Base-by-base conservation (phyloP, 2,888 invertebrate species). In the Drosophila suboccidentalis region DNA sequence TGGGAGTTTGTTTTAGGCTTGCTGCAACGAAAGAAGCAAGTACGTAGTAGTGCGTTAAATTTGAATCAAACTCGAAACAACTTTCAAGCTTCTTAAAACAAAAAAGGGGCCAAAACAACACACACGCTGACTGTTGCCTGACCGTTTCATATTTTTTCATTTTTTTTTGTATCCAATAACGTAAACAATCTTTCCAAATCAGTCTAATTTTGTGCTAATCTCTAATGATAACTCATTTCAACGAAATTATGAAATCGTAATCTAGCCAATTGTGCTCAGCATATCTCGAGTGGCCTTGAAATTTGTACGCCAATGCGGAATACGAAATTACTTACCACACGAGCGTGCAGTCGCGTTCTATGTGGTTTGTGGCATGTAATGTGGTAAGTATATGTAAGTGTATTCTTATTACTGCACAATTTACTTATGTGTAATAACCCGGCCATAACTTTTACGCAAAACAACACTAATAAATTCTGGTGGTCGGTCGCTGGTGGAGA, bases 1-100 rank as follows among this genome's bases (percentile, higher is more conserved):
- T 17, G 8, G 68, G 44, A 49, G 32, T 69, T 63, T 57, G 19
- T 34, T 71, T 65, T 79, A 79, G 38, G 69, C 78, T 77, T 82
- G 87, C 90, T 90, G 90, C 89, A 90, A 90, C 82, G 91, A 90
- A 82, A 91, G 72, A 90, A 81, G 84, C 84, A 88, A 80, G 75
- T 62, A 67, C 64, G 63, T 26, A 62, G 55, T 58, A 43, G 47
- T 19, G 51, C 54, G 61, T 86, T 82, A 70, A 60, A 50, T 62
- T 46, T n/a, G 19, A 59, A 36, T 66, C 43, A 15, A 59, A 55
- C 47, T 60, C 26, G 17, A 10, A n/a, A 47, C 29, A 60, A 60
- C 41, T 34, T 38, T 34, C 2, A 36, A 47, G 36, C 22, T 29
- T 2, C 1, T 11, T 26, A 46, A 54, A 22, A 53, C 36, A n/a